Conservation (phyloP, 1,140 invertebrate genomes). For the Drosophila grimshawi region DNA sequence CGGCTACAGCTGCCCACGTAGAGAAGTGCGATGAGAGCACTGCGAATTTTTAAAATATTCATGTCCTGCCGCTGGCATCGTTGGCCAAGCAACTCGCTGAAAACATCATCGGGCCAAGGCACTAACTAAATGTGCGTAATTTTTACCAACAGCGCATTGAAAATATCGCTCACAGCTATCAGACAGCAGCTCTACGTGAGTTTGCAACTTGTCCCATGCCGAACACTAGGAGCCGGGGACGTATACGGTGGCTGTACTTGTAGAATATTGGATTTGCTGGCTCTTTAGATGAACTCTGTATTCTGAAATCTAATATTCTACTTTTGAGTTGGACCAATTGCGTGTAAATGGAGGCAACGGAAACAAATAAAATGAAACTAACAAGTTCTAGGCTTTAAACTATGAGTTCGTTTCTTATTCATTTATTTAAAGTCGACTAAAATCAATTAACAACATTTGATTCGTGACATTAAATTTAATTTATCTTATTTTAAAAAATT, state of each 20-base stretch:
- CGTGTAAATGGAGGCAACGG: neutral
- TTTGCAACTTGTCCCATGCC: conserved; percentile 56
- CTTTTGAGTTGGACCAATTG: conserved; percentile 14
- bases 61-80: conserved; percentile 72
- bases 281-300: conserved; percentile 23
- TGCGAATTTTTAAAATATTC: conserved; percentile 78
- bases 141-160: conserved; percentile 78
- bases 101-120: conserved; percentile 50
- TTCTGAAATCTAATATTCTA: conserved; percentile 11
- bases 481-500: too few relatives aligned
- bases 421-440: neutral
- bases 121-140: conserved; percentile 79
- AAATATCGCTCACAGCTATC: conserved; percentile 65
- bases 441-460: too few relatives aligned
- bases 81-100: conserved; percentile 61
- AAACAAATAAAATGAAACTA: conserved; percentile 1
- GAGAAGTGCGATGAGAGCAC: conserved; percentile 47
- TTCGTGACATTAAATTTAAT: too few relatives aligned
- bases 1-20: conserved; percentile 34
- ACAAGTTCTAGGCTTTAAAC: too few relatives aligned
- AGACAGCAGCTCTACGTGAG: conserved; percentile 60
- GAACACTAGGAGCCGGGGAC: neutral
- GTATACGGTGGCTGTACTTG: neutral
- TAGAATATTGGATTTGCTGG: conserved; percentile 52
- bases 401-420: neutral